phyloP scores from a whole-genome alignment of 2,888 invertebrate genomes.

The Sympetrum striolatum region DNA sequence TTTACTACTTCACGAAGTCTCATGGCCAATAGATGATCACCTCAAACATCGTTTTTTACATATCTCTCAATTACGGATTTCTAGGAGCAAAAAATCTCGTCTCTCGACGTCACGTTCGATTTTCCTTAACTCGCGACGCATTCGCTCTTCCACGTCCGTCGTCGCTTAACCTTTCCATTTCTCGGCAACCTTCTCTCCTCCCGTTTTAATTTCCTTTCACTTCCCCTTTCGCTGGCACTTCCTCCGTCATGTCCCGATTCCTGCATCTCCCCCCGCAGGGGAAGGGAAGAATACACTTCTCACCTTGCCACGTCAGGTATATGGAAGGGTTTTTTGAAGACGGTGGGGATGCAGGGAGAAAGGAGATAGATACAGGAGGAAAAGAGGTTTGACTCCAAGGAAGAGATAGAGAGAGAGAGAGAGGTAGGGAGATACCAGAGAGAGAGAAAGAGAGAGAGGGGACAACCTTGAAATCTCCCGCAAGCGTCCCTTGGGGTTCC shows the following conservation, averaged over 20 bases:
- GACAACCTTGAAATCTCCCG: slow-evolving; percentile 43
- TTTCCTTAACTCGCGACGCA: neutral
- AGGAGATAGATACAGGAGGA: neutral
- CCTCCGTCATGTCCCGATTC: neutral
- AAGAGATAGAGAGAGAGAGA: neutral
- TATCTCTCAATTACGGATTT: neutral
- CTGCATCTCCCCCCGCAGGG: neutral
- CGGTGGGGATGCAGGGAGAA: neutral
- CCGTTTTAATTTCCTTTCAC: neutral
- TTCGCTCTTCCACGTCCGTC: neutral
- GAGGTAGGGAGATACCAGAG: neutral
- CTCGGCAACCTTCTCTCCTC: neutral
- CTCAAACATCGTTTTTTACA: neutral
- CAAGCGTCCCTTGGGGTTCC: slow-evolving; percentile 5
- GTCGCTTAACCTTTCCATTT: neutral
- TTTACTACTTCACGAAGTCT: too few relatives aligned
- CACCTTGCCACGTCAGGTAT: slow-evolving; percentile 1
- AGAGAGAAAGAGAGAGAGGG: neutral
- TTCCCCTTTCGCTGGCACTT: neutral
- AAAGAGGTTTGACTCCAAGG: neutral
- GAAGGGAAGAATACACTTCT: neutral
- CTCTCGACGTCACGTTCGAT: neutral
- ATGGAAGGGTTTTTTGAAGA: neutral
- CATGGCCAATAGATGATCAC: too few relatives aligned
- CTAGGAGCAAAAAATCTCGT: neutral